A percentile compares a stretch with the other conserved stretches of the same genome.
These are phyloP conservation scores for Mactromeris polynyma DNA, from an alignment of 2,888 invertebrate species.

Conservation along the genomic window DNA sequence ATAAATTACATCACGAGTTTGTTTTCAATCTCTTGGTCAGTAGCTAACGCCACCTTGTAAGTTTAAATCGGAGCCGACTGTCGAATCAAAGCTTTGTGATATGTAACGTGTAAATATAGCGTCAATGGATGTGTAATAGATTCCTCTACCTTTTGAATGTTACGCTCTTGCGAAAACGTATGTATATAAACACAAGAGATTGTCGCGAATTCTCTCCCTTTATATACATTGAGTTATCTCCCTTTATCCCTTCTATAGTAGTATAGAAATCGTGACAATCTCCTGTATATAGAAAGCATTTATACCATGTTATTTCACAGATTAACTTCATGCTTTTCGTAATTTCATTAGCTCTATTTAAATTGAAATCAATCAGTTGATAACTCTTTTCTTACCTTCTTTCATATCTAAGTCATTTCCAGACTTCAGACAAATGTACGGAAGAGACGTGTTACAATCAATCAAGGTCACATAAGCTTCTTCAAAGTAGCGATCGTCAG, in stretches of 20 bases:
- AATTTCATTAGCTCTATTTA: neutral
- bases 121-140: neutral
- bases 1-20: too few relatives aligned
- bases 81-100: neutral
- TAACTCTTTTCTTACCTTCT: neutral
- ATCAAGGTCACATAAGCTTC: neutral
- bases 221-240: too few relatives aligned
- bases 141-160: neutral
- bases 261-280: too few relatives aligned
- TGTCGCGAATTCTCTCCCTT: too few relatives aligned
- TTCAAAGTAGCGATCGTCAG: neutral
- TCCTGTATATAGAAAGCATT: neutral
- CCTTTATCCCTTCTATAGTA: too few relatives aligned
- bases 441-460: neutral
- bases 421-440: slow-evolving; percentile 52
- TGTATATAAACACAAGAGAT: too few relatives aligned
- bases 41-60: neutral
- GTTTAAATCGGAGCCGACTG: neutral
- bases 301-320: neutral
- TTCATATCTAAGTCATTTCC: neutral
- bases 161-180: too few relatives aligned
- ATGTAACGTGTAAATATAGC: neutral
- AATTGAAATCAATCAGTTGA: neutral
- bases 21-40: too few relatives aligned
- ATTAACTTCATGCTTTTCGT: neutral